Evolutionary conservation across 2,797 vertebrate genomes (phyloP).

Genomic region (Carapus acus): DNA sequence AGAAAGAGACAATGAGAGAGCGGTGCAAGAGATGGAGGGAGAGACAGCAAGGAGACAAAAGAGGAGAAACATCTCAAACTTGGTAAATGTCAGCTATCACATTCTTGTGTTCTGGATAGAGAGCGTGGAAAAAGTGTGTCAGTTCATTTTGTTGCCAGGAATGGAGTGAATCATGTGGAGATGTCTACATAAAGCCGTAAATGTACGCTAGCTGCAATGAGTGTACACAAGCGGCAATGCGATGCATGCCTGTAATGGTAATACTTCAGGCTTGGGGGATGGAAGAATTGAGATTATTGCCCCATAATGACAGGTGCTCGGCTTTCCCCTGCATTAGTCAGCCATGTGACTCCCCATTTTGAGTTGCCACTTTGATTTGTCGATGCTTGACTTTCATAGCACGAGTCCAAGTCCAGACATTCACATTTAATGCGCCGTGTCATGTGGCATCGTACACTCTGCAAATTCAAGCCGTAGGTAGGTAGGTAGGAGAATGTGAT

Average conservation of each 20-base stretch:
- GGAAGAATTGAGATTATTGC: slow-evolving; percentile 30
- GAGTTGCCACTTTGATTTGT: slow-evolving; percentile 23
- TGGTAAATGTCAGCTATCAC: slow-evolving; percentile 47
- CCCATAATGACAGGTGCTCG: slow-evolving; percentile 34
- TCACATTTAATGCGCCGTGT: too few species aligned
- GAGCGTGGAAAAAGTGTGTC: slow-evolving; percentile 40
- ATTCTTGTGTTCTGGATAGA: slow-evolving; percentile 40
- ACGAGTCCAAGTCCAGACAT: neutral
- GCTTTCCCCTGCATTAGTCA: slow-evolving; percentile 33
- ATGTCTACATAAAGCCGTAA: slow-evolving; percentile 60
- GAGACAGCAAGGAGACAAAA: slow-evolving; percentile 37
- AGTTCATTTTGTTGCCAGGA: slow-evolving; percentile 56
- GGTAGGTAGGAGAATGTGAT: neutral
- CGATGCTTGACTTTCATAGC: slow-evolving; percentile 31
- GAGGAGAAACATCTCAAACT: slow-evolving; percentile 43
- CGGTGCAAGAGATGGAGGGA: slow-evolving; percentile 34
- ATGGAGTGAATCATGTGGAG: slow-evolving; percentile 65
- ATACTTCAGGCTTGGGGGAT: slow-evolving; percentile 31
- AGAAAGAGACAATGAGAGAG: slow-evolving; percentile 22
- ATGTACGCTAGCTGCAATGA: slow-evolving; percentile 41
- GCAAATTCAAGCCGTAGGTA: neutral
- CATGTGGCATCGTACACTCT: too few species aligned
- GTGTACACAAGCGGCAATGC: slow-evolving; percentile 39
- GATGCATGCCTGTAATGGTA: slow-evolving; percentile 30
- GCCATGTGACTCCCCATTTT: slow-evolving; percentile 47